phyloP scores from a whole-genome alignment of 2,113 vertebrate genomes.

The Fukomys damarensis region DNA sequence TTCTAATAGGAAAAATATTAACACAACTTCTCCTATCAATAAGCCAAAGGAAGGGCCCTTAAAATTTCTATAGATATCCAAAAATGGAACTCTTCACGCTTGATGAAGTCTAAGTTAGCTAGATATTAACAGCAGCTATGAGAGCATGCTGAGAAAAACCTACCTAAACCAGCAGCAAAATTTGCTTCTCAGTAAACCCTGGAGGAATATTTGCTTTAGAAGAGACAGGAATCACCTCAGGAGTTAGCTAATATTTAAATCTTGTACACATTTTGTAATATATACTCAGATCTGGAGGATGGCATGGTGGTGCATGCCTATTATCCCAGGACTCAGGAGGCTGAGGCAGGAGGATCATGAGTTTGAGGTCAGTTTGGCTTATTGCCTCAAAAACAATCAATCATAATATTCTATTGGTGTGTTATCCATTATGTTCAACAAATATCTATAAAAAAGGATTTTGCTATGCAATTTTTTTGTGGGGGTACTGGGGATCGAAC shows the following conservation, averaged over 20 bases:
- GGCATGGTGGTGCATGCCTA: neutral
- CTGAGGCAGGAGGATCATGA: neutral
- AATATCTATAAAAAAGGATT: neutral
- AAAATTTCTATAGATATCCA: neutral
- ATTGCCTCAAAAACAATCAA: neutral
- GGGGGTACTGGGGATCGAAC: too few species aligned
- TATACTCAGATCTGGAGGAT: neutral
- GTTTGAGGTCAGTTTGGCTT: neutral
- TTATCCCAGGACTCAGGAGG: neutral
- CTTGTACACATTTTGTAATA: neutral
- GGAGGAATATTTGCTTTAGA: neutral
- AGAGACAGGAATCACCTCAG: neutral
- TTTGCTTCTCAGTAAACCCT: neutral
- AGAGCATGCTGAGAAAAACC: neutral
- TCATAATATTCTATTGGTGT: neutral
- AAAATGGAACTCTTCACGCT: neutral
- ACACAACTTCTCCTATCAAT: neutral
- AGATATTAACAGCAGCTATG: neutral
- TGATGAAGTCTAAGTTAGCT: neutral
- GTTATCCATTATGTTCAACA: conserved; percentile 20
- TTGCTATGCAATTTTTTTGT: conserved; percentile 35
- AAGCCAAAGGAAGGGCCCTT: neutral
- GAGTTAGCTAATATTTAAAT: neutral
- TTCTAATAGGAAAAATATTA: neutral
- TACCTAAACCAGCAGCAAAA: neutral